phyloP scores from a whole-genome alignment of 53 echinoderm and acorn worm species.

The Mesocentrotus franciscanus region DNA sequence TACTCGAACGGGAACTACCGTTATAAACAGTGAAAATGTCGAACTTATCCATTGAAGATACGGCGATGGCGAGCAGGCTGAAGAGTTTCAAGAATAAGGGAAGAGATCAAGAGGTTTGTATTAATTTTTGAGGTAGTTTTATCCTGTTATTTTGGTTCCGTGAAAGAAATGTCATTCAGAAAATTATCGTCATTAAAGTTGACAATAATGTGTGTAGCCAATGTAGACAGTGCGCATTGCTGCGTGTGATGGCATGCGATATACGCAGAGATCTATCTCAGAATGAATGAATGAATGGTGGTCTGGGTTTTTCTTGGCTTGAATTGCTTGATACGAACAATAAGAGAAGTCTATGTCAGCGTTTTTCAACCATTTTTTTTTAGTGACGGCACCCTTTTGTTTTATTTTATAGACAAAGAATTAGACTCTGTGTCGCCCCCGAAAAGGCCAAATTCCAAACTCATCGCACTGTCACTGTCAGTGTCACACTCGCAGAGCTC shows the following conservation, averaged over 20 bases:
- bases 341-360: too few species aligned
- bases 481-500: too few species aligned
- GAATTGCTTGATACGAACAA: too few species aligned
- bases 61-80: conserved; percentile 79
- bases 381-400: too few species aligned
- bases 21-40: conserved; percentile 78
- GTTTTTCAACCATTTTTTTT: too few species aligned
- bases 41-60: conserved; percentile 72
- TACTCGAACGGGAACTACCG: conserved; percentile 31
- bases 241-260: background rate
- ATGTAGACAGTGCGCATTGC: background rate
- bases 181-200: conserved; percentile 2
- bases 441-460: too few species aligned
- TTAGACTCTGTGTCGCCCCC: too few species aligned
- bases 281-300: background rate
- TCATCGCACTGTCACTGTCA: too few species aligned
- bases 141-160: background rate
- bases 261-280: background rate
- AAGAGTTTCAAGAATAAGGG: conserved; percentile 99
- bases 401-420: too few species aligned
- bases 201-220: background rate
- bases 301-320: too few species aligned
- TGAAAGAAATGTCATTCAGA: conserved; percentile 26
- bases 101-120: conserved; percentile 96
- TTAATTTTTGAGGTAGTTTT: background rate